Evolutionary conservation across 2,797 vertebrate species (phyloP), one percentile per base, ranked within the genome.

Genomic region (Echeneis naucrates): DNA sequence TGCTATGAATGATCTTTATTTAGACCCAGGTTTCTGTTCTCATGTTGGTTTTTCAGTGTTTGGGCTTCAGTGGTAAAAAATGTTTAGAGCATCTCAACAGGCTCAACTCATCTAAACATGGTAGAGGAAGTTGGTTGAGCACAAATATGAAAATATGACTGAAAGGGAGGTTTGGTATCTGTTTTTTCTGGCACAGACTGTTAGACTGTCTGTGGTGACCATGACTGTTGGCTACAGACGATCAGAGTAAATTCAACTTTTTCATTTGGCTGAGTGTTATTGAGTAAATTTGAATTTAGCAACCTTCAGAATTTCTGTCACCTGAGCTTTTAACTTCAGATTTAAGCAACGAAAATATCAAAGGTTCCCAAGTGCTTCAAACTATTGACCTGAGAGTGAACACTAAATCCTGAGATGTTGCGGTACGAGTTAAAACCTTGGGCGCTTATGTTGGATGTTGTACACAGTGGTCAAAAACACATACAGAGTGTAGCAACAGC

Each of bases 51-150:
- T 48, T 27, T 51, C 14, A 53, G 19, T 7, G 40, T 13, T 70
- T 60, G 57, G 17, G 33, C 9, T 27, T 56, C 30, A 30, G 64
- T 47, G 52, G 61, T 70, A 68, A n/a, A 47, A 45, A 59, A 50
- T 10, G 51, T 74, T 68, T 3, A 14, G 16, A 38, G n/a, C n/a
- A n/a, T n/a, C n/a, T n/a, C n/a, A n/a, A 57, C n/a, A 55, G 38
- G 23, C 1, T 68, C 6, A n/a, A n/a, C n/a, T n/a, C n/a, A n/a
- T n/a, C 12, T 53, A 21, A 71, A 54, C 26, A 63, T 30, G 56
- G 14, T 69, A 47, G 42, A 80, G 65, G 70, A 84, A 73, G 63
- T 81, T 69, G 23, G 50, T 54, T 9, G 61, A 75, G 19, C 44
- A 48, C 33, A 58, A 65, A 55, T n/a, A 47, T 30, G 3, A 59